Evolutionary conservation across 2,113 vertebrate genomes (phyloP).

Genomic region (Ornithorhynchus anatinus): DNA sequence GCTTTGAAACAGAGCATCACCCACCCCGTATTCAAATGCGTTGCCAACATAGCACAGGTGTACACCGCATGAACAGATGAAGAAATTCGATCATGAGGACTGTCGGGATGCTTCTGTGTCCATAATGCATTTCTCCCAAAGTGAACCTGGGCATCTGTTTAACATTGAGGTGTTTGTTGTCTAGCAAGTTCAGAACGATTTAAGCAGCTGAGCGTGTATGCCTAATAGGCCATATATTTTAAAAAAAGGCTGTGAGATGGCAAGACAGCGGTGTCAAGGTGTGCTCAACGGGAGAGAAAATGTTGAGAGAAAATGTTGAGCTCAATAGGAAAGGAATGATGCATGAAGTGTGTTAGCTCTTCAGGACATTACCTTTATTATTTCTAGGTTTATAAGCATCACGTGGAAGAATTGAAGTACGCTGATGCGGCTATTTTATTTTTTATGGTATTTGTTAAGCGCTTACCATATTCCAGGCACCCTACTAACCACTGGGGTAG

Average conservation of each 20-base stretch:
- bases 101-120: constrained; percentile 38
- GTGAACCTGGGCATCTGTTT: constrained; percentile 57
- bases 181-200: constrained; percentile 58
- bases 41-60: constrained; percentile 55
- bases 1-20: constrained; percentile 40
- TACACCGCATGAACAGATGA: constrained; percentile 56
- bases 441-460: not conserved
- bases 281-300: constrained; percentile 14
- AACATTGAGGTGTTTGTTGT: constrained; percentile 47
- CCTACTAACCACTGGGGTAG: too few relatives aligned
- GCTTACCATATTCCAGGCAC: not conserved
- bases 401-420: too few relatives aligned
- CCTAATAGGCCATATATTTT: constrained; percentile 30
- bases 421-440: too few relatives aligned
- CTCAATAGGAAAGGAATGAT: constrained; percentile 3
- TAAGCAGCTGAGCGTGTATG: constrained; percentile 29
- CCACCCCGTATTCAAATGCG: not conserved
- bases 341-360: not conserved
- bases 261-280: constrained; percentile 16
- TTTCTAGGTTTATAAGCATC: too few relatives aligned
- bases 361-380: not conserved
- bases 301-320: constrained; percentile 12
- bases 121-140: constrained; percentile 23
- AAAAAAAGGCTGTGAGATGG: constrained; percentile 2
- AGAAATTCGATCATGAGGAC: constrained; percentile 44